Evolutionary conservation across 2,888 invertebrate genomes (phyloP).

Genomic region (Parnassius smintheus): DNA sequence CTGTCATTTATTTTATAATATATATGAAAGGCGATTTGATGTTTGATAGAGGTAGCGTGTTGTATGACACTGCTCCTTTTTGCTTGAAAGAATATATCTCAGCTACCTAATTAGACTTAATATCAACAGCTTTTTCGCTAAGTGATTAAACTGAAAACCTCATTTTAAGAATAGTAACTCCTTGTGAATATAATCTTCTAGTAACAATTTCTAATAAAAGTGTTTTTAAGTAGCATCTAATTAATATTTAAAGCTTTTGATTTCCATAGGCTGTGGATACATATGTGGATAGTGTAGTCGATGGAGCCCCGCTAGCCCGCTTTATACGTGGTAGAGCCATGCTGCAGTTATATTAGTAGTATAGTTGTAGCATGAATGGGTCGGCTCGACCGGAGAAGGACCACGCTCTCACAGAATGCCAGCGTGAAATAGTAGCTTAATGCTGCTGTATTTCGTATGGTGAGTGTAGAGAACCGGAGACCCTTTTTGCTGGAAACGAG

Average conservation of each 20-base stretch:
- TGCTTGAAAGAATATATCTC: constrained; percentile 25
- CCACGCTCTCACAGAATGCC: too few species aligned
- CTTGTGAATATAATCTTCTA: constrained; percentile 23
- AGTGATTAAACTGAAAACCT: constrained; percentile 21
- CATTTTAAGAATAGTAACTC: constrained; percentile 14
- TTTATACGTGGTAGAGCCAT: too few species aligned
- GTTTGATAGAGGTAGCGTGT: constrained; percentile 25
- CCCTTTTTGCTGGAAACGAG: too few species aligned
- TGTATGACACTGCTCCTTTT: constrained; percentile 11
- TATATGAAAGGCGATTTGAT: constrained; percentile 21
- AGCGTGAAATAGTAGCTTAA: too few species aligned
- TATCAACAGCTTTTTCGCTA: constrained; percentile 22
- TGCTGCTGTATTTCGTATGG: too few species aligned
- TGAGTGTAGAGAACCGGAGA: too few species aligned
- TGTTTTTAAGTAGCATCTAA: constrained; percentile 8
- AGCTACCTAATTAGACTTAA: constrained; percentile 26
- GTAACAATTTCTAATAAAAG: constrained; percentile 19
- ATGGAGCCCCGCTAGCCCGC: too few species aligned
- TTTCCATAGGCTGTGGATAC: constrained; percentile 27
- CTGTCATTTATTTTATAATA: constrained; percentile 22
- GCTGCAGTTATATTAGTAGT: too few species aligned
- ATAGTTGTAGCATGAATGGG: too few species aligned
- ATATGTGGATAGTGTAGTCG: too few species aligned
- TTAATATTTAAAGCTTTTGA: constrained; percentile 4
- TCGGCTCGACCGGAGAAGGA: too few species aligned